A percentile compares a stretch with the other conserved stretches of the same genome.
These are phyloP conservation scores for Ceyx melanurus DNA, from an alignment of 2,113 vertebrate genomes.

Conservation along the genomic window DNA sequence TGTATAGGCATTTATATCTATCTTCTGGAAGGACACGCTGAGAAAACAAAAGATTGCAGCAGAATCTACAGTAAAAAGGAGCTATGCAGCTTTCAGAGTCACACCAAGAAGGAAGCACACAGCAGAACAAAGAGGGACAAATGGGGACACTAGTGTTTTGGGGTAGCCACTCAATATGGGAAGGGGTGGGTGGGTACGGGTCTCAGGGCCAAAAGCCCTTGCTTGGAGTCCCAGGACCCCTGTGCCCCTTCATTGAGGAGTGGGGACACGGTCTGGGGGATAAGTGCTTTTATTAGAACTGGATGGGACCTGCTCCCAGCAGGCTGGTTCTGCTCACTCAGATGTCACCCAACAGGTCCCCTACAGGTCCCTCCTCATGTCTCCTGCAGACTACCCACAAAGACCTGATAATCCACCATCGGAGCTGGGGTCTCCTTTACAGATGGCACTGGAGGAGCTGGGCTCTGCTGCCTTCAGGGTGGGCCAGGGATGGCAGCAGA, in stretches of 20 bases:
- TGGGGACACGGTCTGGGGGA: not conserved
- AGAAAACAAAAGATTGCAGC: slow-evolving; percentile 51
- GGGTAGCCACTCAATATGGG: not conserved
- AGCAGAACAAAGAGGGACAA: slow-evolving; percentile 36
- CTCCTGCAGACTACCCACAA: not conserved
- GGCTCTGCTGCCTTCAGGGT: not conserved
- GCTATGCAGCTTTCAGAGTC: slow-evolving; percentile 67
- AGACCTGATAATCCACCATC: not conserved
- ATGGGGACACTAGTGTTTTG: not conserved
- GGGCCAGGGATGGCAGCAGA: not conserved
- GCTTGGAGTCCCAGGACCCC: not conserved
- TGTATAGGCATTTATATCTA: slow-evolving; percentile 77
- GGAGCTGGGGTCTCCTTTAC: not conserved
- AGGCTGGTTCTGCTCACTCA: not conserved
- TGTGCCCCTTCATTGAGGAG: not conserved
- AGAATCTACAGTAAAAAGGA: slow-evolving; percentile 72
- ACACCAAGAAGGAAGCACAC: slow-evolving; percentile 67
- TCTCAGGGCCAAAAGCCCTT: not conserved
- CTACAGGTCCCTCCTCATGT: not conserved
- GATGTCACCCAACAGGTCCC: not conserved
- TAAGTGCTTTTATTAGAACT: not conserved
- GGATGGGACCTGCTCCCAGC: not conserved
- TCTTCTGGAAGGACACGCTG: slow-evolving; percentile 71
- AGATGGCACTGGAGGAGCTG: not conserved
- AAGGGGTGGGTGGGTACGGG: not conserved